Base-by-base conservation (phyloP, 2,888 invertebrate species). In the Charanyca ferruginea region DNA sequence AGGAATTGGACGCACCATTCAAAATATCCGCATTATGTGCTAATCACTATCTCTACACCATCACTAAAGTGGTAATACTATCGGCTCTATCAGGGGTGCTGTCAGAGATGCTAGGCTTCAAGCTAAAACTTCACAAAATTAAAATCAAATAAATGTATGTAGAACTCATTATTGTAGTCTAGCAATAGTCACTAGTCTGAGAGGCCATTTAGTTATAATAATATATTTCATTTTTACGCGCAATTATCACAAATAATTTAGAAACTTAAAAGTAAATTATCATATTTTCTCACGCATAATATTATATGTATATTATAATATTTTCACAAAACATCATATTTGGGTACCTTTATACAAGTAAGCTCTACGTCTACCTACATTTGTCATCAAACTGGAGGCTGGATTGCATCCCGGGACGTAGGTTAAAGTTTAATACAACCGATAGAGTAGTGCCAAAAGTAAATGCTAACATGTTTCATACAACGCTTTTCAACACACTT, bases 1-100 rank as follows among this genome's bases (percentile, higher is more conserved):
- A 98, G 98, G 99, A 99, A 94, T 94, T 99, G 87, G 99, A 99
- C 90, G 98, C 98, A 85, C 99, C 99, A 0, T 99, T 99, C 95
- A 99, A 99, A 96, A 99, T 99, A 91, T 98, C 99, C 11, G 99
- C 99, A 48, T 96, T 99, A 82, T 98, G 99, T 77, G 98, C 99
- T 66, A 99, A 99, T 95, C 99, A 99, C 57, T 98, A 99, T 90
- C 95, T 99, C 62, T 99, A 99, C 94, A 99, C 99, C 69, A 98
- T 99, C 72, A 98, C 98, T 11, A 99, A 99, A 95, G 98, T 99
- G 60, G 98, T 99, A 7, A 98, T 99, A 81, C 95, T 99, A 52
- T 99, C 99, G 0, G 99, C 99, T 2, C 96, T 99, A 55, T 99
- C 99, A 0, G 99, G 99, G 6, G 98, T 99, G 22, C 96, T 99